These are phyloP conservation scores for Cairina moschata DNA, from an alignment of 2,113 vertebrate species.

Conservation along the genomic window DNA sequence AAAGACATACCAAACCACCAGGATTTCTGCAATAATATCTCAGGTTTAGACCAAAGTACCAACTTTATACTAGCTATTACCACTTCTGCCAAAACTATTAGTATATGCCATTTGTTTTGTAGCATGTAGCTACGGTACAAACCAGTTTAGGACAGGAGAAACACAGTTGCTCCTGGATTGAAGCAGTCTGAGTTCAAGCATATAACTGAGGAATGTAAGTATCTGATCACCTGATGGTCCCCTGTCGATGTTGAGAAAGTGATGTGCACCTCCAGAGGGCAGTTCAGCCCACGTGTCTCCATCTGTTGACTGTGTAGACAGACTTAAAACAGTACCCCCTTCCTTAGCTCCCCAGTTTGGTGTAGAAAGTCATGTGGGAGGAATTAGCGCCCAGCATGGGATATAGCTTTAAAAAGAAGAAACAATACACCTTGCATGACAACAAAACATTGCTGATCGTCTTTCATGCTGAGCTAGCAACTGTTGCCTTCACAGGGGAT, in stretches of 20 bases:
- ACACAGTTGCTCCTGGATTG: background rate
- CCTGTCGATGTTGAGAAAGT: background rate
- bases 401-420: background rate
- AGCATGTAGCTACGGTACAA: background rate
- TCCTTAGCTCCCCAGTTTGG: background rate
- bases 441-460: background rate
- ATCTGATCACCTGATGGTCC: background rate
- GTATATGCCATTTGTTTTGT: background rate
- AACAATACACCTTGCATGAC: constrained; percentile 4
- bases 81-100: background rate
- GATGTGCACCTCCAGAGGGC: background rate
- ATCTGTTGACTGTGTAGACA: background rate
- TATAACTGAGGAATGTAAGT: background rate
- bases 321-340: background rate
- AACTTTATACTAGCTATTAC: constrained; percentile 1
- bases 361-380: constrained; percentile 4
- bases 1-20: background rate
- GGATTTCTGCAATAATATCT: background rate
- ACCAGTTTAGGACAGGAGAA: background rate
- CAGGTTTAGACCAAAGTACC: background rate
- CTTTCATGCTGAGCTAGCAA: background rate
- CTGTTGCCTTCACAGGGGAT: background rate
- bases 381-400: background rate
- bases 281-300: background rate
- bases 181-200: background rate